Evolutionary conservation across 2,797 vertebrate species (phyloP), one percentile per base, ranked within the genome.

Genomic region (Argyrosomus regius): DNA sequence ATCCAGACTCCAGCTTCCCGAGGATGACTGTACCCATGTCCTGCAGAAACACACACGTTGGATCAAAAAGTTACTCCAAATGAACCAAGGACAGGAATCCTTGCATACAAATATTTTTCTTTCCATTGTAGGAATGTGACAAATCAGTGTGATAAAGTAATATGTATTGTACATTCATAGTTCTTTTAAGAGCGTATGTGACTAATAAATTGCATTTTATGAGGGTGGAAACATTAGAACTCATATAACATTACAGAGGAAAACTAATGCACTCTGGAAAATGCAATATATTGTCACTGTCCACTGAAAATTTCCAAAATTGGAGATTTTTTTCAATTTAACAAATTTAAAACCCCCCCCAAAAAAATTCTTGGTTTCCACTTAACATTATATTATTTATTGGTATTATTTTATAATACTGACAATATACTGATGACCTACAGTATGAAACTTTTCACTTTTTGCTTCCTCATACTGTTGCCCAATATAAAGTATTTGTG

Each of bases 21-120:
- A 99, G 96, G 87, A 99, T 96, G 77, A 99, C 98, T 14, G 98
- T 99, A 81, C 98, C 98, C 98, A 99, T 99, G 90, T 99, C 98
- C 98, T 99, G 86, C 39, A 88, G 18, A 82, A 22, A 63, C 70
- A 78, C 57, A 81, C 26, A 61, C 6, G 14, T 12, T 10, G 14
- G 52, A 56, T 4, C 10, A 4, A 24, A 18, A 26, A 41, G 31
- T 48, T 11, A 3, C 8, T 22, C 8, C 45, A 46, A 24, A 18
- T 43, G n/a, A 52, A 22, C 5, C 2, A 20, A 48, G 3, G 6
- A 60, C 11, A 72, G 4, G 1, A 12, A 58, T 28, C 11, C 1
- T 22, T 22, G 13, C 8, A 20, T 70, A 4, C 18, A 59, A 59
- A 50, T 39, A 28, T 45, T 56, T 39, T 62, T 10, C 12, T 0